Evolutionary conservation across 2,888 invertebrate genomes (phyloP).

Genomic region (Koerneria pararmatus): DNA sequence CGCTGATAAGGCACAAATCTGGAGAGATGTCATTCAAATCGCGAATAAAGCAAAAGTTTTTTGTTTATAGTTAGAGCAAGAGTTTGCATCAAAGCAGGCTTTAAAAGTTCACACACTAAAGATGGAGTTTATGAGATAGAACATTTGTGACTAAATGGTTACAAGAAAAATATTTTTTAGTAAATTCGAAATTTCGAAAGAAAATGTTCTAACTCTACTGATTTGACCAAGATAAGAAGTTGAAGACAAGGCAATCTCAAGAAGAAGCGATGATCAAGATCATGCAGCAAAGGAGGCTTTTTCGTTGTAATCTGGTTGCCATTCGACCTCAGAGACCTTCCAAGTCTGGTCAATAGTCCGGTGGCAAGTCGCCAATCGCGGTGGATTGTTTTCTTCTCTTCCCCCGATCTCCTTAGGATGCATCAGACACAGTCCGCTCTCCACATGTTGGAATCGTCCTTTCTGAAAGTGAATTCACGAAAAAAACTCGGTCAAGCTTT

Average conservation of each 20-base stretch:
- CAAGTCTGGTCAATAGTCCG: neutral
- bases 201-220: too few species aligned
- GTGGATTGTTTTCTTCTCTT: neutral
- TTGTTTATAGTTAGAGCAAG: too few species aligned
- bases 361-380: constrained; percentile 7
- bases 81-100: too few species aligned
- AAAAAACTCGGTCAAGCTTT: neutral
- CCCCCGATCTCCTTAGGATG: neutral
- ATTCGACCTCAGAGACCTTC: constrained; percentile 10
- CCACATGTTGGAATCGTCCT: constrained; percentile 2
- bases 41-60: constrained; percentile 9
- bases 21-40: neutral
- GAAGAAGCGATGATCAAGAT: too few species aligned
- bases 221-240: too few species aligned
- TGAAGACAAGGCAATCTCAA: too few species aligned
- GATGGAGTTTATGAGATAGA: too few species aligned
- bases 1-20: neutral
- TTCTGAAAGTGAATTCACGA: constrained; percentile 1
- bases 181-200: too few species aligned
- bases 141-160: too few species aligned
- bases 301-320: neutral
- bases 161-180: too few species aligned
- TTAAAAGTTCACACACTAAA: too few species aligned
- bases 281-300: too few species aligned
- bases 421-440: constrained; percentile 17